Conservation (phyloP, 2,888 invertebrate species). For the Choristoneura rosaceana region DNA sequence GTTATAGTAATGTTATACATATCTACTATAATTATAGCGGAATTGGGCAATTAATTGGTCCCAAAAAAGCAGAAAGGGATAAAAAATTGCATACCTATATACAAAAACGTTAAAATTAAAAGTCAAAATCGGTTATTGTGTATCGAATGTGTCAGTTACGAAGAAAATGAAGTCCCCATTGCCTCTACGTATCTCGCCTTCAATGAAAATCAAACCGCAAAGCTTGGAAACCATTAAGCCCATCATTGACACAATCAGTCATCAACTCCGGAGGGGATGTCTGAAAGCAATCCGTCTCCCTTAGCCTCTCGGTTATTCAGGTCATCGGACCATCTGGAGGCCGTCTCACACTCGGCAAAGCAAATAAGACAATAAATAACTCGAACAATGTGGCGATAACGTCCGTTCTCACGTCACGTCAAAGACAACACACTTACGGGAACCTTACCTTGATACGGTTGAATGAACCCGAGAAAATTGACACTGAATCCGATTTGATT, state of each 20-base stretch:
- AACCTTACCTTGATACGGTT: slow-evolving; percentile 27
- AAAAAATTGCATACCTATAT: too few species aligned
- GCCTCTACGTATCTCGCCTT: not conserved
- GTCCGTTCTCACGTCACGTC: slow-evolving; percentile 30
- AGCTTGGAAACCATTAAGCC: not conserved
- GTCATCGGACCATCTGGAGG: slow-evolving; percentile 38
- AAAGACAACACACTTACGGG: slow-evolving; percentile 3
- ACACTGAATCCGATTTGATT: slow-evolving; percentile 13
- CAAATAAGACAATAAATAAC: slow-evolving; percentile 36
- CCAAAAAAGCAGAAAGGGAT: not conserved
- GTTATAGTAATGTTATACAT: not conserved
- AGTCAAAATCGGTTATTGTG: too few species aligned
- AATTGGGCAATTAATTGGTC: not conserved
- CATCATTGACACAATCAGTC: not conserved
- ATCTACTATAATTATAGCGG: not conserved
- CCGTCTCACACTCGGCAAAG: slow-evolving; percentile 13
- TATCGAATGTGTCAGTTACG: too few species aligned
- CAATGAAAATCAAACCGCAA: not conserved
- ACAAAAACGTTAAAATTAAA: too few species aligned
- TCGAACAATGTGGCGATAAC: slow-evolving; percentile 35
- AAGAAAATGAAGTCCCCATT: too few species aligned
- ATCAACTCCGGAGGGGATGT: not conserved
- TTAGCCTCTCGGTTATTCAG: slow-evolving; percentile 14
- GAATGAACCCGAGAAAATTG: slow-evolving; percentile 30
- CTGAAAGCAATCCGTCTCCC: slow-evolving; percentile 4